phyloP scores from a whole-genome alignment of 2,797 vertebrate genomes.

The Rousettus madagascariensis region DNA sequence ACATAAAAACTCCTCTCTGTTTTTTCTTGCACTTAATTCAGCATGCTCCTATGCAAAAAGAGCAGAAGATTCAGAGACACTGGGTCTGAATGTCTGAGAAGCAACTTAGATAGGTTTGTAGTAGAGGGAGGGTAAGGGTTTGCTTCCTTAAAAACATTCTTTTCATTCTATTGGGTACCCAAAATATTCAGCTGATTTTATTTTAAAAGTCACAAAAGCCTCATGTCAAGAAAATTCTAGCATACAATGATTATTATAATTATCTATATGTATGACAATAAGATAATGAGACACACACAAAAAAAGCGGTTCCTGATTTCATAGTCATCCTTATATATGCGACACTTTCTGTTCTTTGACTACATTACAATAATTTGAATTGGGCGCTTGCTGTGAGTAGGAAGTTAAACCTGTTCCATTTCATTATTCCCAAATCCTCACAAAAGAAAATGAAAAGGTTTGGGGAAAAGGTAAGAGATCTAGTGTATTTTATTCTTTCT shows the following conservation, averaged over 20 bases:
- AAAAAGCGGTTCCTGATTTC: not conserved
- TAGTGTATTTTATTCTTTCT: not conserved
- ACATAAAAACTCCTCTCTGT: not conserved
- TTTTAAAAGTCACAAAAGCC: not conserved
- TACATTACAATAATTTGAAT: not conserved
- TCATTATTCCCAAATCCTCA: constrained; percentile 29
- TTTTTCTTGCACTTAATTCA: not conserved
- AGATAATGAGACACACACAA: not conserved
- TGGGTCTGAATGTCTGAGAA: not conserved
- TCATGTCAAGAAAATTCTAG: constrained; percentile 24
- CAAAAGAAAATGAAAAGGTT: constrained; percentile 54
- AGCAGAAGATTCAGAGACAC: not conserved
- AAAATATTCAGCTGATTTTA: constrained; percentile 44
- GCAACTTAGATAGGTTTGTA: not conserved
- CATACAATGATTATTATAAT: not conserved
- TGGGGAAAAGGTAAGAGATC: not conserved
- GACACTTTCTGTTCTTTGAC: constrained; percentile 19
- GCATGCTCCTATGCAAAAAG: not conserved
- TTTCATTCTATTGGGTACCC: not conserved
- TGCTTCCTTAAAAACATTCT: not conserved
- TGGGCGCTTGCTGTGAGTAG: constrained; percentile 8
- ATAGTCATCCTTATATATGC: not conserved
- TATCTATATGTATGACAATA: not conserved
- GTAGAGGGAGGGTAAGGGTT: not conserved
- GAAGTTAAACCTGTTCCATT: constrained; percentile 24